Evolutionary conservation across 2,113 vertebrate species (phyloP), one percentile per base, ranked within the genome.

Genomic region (Pogona vitticeps): DNA sequence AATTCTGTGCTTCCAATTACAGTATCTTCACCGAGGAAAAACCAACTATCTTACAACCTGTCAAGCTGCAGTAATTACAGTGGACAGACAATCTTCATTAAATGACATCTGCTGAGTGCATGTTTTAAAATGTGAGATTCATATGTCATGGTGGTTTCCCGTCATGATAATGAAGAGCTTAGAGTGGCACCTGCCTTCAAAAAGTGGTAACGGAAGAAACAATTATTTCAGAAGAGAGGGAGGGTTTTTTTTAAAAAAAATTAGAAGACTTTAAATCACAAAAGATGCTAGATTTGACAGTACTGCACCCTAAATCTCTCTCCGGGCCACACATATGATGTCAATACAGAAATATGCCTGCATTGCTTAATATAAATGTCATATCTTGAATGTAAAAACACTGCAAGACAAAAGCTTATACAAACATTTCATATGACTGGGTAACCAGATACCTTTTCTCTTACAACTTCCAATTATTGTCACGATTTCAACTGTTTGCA

Each of bases 91-190:
- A 0, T 67, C 70, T 91, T 81, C 23, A 76, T 63, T 56, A 13
- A 1, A 71, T 78, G 83, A 77, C 56, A 65, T 61, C 84, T 80
- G 65, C 71, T 21, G 83, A 72, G 86, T 46, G 6, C 73, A 67
- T 7, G 82, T 61, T 80, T 38, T 61, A 68, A 80, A 80, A 88
- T 85, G 70, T 76, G 59, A 84, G 82, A 79, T 67, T 80, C 84
- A 36, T 77, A 0, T 1, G 26, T 26, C 6, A 76, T 2, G 0
- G 31, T 73, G 31, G 78, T 63, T 23, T 78, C n/a, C 85, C 38
- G 36, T 76, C 82, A 56, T 72, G 77, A 33, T 80, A 80, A 80
- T 58, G 13, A 75, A 33, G 0, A 79, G 81, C 68, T 82, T 71
- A 63, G 0, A 83, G 38, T 0, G 86, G 72, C 91, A 91, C 89